Evolutionary conservation across 1,140 invertebrate species (phyloP).

Genomic region (Sipha flava): DNA sequence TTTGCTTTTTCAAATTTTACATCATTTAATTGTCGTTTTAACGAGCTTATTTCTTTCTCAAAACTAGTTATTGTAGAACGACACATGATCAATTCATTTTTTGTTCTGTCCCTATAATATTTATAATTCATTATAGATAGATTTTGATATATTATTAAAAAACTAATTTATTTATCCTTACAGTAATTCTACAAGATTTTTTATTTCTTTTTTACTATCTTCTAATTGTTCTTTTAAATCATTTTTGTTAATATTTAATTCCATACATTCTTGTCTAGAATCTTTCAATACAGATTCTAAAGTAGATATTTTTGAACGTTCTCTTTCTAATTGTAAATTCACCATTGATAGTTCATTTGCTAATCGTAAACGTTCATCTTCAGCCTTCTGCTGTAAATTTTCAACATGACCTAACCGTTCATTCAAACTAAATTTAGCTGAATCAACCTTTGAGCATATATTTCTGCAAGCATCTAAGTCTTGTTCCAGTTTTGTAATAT

Average conservation of each 20-base stretch:
- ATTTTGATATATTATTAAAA: neutral
- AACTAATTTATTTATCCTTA: slow-evolving; percentile 42
- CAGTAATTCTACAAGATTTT: slow-evolving; percentile 48
- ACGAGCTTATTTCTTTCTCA: slow-evolving; percentile 48
- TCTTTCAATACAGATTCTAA: slow-evolving; percentile 48
- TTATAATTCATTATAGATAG: too few species aligned
- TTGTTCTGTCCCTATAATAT: slow-evolving; percentile 44
- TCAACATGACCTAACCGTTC: slow-evolving; percentile 38
- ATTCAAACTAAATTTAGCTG: slow-evolving; percentile 47
- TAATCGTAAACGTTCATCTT: slow-evolving; percentile 44
- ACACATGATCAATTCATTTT: slow-evolving; percentile 48
- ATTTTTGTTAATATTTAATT: slow-evolving; percentile 46
- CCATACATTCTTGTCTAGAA: slow-evolving; percentile 48
- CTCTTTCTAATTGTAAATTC: slow-evolving; percentile 46
- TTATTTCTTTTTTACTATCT: slow-evolving; percentile 45
- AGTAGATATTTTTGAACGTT: slow-evolving; percentile 45
- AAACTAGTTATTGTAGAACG: slow-evolving; percentile 50
- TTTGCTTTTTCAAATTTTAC: slow-evolving; percentile 45
- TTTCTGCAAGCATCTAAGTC: slow-evolving; percentile 48
- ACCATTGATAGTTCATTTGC: slow-evolving; percentile 44
- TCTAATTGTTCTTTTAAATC: slow-evolving; percentile 48
- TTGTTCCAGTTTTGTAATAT: slow-evolving; percentile 43
- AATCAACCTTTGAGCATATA: slow-evolving; percentile 49
- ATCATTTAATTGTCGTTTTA: slow-evolving; percentile 50
- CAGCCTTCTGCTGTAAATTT: slow-evolving; percentile 39